Base-by-base conservation (phyloP, 37 sponge, comb jelly and placozoan genomes). In the Crambe crambe region DNA sequence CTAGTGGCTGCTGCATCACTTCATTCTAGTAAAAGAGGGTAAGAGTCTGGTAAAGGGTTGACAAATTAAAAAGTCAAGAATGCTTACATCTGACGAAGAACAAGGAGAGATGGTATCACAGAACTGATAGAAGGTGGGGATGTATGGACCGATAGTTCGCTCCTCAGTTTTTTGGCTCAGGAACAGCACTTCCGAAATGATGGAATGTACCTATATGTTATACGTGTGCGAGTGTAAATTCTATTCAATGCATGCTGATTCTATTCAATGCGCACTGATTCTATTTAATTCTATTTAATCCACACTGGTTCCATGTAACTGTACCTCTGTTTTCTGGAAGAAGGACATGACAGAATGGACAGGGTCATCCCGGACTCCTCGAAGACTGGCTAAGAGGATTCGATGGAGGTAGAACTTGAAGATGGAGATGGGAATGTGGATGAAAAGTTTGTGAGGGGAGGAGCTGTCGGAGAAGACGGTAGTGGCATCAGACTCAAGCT, bases 1-100 rank as follows among this genome's bases (percentile, higher is more conserved):
- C 83, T 38, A 93, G 57, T 26, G 89, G 89, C 56, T 93, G 94
- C 71, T 83, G 86, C 94, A 93, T 89, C 59, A 81, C 36, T 37
- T 58, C 10, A 31, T 76, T 82, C 83, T 82, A 58, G 30, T 21
- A 10, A 30, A 60, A 26, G 5, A 21, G 25, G 6, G 61, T 23
- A 60, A 21, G 62, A 29, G 56, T 40, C 1, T 37, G 30, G 21
- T 40, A 27, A 34, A 8, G 39, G 35, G 37, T 18, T 8, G 3
- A 32, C 10, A 8, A 34, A 20, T 29, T 34, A 37, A 37, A 34
- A 68, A 68, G 68, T 34, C 30, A 68, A 20, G 68, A 31, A 3
- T 22, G 23, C 58, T 29, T 56, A 81, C 82, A 27, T 81, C 82
- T 30, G 82, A 41, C 21, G 82, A 60, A 2, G 69, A 43, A 31